These are phyloP conservation scores for Callipepla squamata DNA, from an alignment of 2,113 vertebrate species.

Conservation along the genomic window DNA sequence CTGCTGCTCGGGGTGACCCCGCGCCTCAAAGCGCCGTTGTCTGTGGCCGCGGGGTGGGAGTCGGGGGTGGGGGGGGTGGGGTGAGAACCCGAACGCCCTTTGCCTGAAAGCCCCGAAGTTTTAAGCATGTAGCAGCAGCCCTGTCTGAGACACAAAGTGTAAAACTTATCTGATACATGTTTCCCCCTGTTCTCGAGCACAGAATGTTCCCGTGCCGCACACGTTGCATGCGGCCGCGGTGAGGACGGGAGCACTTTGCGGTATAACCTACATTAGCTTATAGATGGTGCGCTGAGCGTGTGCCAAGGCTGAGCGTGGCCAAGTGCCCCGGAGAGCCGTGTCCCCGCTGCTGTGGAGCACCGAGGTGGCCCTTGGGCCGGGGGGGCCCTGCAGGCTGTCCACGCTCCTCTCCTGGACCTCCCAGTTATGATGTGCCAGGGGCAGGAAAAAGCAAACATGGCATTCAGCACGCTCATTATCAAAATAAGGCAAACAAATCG, in stretches of 20 bases:
- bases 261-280: slow-evolving; percentile 41
- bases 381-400: background rate
- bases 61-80: background rate
- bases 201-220: background rate
- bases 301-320: background rate
- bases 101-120: slow-evolving; percentile 15
- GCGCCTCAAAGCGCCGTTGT: rapidly evolving
- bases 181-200: background rate
- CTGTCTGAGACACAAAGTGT: background rate
- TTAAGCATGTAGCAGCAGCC: background rate
- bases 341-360: slow-evolving; percentile 24
- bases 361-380: background rate
- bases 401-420: slow-evolving; percentile 18
- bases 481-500: slow-evolving; percentile 59
- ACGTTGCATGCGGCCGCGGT: background rate
- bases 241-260: slow-evolving; percentile 1
- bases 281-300: background rate
- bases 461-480: slow-evolving; percentile 30
- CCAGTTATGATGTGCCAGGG: background rate
- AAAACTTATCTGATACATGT: background rate
- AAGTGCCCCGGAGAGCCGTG: background rate
- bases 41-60: background rate
- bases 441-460: slow-evolving; percentile 12
- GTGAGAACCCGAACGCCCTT: slow-evolving; percentile 16
- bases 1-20: background rate